Evolutionary conservation across 2,797 vertebrate genomes (phyloP).

Genomic region (Coracias cyanogaster): DNA sequence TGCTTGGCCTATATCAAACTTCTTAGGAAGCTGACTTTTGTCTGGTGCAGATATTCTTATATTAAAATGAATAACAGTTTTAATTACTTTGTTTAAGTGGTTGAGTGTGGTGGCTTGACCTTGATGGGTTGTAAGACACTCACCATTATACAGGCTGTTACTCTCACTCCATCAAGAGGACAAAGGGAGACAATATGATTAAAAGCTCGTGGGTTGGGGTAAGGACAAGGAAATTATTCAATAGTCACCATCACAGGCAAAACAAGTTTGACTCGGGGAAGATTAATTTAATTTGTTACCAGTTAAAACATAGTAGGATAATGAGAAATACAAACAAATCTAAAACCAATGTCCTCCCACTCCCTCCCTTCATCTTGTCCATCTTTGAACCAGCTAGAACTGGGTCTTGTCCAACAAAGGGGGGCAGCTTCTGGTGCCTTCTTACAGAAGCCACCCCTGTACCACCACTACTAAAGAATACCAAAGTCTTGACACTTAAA

Average conservation of each 20-base stretch:
- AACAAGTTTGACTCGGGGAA: too few relatives aligned
- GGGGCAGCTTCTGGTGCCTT: neutral
- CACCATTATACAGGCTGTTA: neutral
- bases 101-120: neutral
- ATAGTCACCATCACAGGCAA: too few relatives aligned
- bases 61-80: neutral
- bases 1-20: neutral
- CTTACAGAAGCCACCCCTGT: neutral
- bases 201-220: rapidly evolving
- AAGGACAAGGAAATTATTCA: neutral
- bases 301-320: neutral
- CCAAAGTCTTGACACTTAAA: neutral
- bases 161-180: neutral
- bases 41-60: neutral
- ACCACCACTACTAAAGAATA: neutral
- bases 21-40: neutral
- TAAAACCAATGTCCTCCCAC: too few relatives aligned
- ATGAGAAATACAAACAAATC: neutral
- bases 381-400: neutral
- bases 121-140: neutral
- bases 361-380: neutral
- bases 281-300: too few relatives aligned
- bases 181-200: neutral
- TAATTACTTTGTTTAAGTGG: neutral
- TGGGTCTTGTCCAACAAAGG: neutral